Evolutionary conservation across 2,888 invertebrate species (phyloP).

Genomic region (Erebia ligea): DNA sequence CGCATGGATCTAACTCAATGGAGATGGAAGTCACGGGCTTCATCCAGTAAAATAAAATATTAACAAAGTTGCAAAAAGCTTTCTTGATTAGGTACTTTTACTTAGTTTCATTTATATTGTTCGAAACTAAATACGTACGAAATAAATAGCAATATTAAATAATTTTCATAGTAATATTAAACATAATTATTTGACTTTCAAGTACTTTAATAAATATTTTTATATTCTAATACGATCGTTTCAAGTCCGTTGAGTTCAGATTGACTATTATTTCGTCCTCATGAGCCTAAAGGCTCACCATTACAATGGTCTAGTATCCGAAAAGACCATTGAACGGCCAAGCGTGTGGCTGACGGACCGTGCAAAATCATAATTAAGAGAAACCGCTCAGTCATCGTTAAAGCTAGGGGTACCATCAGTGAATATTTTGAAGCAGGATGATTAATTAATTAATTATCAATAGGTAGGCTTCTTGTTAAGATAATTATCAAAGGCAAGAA

Average conservation of each 20-base stretch:
- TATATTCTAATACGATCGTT: neutral
- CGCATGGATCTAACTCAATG: too few species aligned
- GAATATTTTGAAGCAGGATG: neutral
- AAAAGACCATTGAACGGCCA: slow-evolving; percentile 50
- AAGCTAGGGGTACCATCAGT: slow-evolving; percentile 13
- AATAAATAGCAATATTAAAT: too few species aligned
- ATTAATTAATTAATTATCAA: too few species aligned
- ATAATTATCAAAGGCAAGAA: too few species aligned
- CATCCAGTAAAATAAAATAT: too few species aligned
- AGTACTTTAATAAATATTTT: neutral
- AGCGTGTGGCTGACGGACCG: slow-evolving; percentile 76
- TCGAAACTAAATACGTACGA: too few species aligned
- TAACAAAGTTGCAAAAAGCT: too few species aligned
- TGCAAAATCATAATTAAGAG: slow-evolving; percentile 83
- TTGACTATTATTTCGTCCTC: slow-evolving; percentile 31
- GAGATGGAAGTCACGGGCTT: too few species aligned
- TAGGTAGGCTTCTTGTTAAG: neutral
- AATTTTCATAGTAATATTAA: too few species aligned
- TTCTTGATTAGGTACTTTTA: too few species aligned
- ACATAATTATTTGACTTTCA: neutral
- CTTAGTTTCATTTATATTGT: too few species aligned
- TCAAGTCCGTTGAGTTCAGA: slow-evolving; percentile 16
- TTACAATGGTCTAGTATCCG: slow-evolving; percentile 37
- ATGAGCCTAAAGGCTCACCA: slow-evolving; percentile 26
- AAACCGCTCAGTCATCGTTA: slow-evolving; percentile 80